Conservation (phyloP, 1,140 invertebrate genomes). For the Drosophila burlai region DNA sequence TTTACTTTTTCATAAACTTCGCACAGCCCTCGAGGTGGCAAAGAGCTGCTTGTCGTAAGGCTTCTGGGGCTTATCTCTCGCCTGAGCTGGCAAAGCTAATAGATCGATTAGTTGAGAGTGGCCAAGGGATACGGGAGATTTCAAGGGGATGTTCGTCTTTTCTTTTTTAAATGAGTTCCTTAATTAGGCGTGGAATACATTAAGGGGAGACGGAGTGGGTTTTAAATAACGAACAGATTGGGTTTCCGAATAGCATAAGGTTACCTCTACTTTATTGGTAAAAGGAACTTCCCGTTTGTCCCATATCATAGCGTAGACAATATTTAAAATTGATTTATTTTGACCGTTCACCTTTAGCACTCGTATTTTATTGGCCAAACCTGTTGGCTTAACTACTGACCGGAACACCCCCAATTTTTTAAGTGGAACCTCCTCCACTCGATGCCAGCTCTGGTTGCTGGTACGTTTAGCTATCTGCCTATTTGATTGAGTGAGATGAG, state of each 20-base stretch:
- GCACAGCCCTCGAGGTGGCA: background rate
- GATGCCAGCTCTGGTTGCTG: background rate
- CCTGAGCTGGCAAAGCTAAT: constrained; percentile 9
- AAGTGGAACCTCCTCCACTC: background rate
- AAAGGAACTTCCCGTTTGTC: background rate
- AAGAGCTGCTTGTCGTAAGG: background rate
- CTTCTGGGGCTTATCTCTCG: constrained; percentile 1
- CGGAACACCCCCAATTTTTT: constrained; percentile 7
- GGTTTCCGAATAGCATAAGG: too few species aligned
- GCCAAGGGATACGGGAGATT: background rate
- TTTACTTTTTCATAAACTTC: constrained; percentile 38
- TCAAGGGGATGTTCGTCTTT: too few species aligned
- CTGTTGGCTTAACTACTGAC: constrained; percentile 25
- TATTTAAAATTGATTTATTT: constrained; percentile 1
- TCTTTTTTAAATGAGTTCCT: background rate
- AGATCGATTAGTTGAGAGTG: constrained; percentile 9
- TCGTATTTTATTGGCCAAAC: background rate
- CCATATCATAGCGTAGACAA: background rate
- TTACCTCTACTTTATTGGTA: too few species aligned
- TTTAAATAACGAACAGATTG: background rate
- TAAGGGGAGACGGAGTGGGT: too few species aligned
- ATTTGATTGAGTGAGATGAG: constrained; percentile 64
- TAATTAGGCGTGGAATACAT: background rate
- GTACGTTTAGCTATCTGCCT: constrained; percentile 39
- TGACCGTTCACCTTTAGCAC: background rate